phyloP scores from a whole-genome alignment of 2,113 vertebrate genomes.

The human region DNA sequence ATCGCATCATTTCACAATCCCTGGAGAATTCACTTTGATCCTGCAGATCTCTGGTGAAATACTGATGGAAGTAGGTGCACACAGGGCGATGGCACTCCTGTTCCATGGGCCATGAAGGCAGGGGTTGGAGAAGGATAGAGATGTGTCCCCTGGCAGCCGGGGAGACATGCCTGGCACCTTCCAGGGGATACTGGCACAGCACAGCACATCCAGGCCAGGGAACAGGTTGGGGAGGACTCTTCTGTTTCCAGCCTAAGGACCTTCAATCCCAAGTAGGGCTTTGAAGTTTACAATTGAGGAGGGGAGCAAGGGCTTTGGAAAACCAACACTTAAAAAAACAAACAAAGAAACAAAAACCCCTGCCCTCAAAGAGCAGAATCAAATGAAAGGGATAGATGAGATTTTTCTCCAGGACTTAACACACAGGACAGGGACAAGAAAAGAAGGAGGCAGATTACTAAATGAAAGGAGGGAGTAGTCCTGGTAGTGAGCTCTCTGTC shows the following conservation, averaged over 20 bases:
- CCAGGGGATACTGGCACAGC: neutral
- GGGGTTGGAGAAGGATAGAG: too few species aligned
- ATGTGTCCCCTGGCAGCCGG: neutral
- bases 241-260: neutral
- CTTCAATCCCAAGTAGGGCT: neutral
- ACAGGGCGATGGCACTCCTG: neutral
- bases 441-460: fast-evolving
- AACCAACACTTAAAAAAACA: neutral
- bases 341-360: too few species aligned
- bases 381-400: neutral
- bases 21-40: fast-evolving
- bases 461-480: neutral
- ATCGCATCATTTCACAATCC: neutral
- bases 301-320: neutral
- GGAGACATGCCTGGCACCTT: neutral
- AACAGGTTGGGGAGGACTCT: neutral
- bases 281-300: neutral
- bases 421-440: neutral
- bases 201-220: neutral
- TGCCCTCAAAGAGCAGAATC: neutral
- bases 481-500: neutral
- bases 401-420: too few species aligned
- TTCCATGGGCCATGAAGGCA: neutral
- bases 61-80: neutral
- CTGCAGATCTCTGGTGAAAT: neutral